Base-by-base conservation (phyloP, 2,797 vertebrate genomes). In the Liparis tanakae region DNA sequence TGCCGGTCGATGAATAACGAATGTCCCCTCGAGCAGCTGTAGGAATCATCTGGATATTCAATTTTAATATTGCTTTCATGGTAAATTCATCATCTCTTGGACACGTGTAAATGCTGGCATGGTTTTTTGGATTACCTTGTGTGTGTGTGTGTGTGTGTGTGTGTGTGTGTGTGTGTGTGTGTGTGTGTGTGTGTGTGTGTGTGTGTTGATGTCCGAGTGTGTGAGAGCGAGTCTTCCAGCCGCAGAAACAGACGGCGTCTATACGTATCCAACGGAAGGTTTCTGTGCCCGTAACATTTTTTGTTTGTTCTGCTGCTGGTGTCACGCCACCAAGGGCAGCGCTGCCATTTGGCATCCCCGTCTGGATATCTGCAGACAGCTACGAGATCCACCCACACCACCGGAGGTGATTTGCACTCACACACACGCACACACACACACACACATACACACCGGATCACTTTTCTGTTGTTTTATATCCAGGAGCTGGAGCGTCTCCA, bases 301-400 rank as follows among this genome's bases (percentile, higher is more conserved):
- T 91, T n/a, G n/a, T n/a, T n/a, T n/a, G 87, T 91, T 91, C 89
- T 85, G 84, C 74, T 71, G 61, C 81, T 56, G 67, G 76, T 91
- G 90, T 89, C 90, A 92, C 85, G 88, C 88, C 76, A 93, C 78
- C 22, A 73, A 70, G 69, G 85, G 76, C 78, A 76, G 71, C 74
- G 9, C 85, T 89, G 83, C 82, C 86, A 84, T 89, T 88, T 90
- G 76, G 74, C 57, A 73, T 85, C 79, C 65, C 87, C 88, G 84
- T 92, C 89, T 88, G 79, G 76, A 70, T 83, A 61, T 72, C 64
- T 76, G 43, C 78, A 75, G 82, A 83, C 70, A 84, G 72, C 78
- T 79, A 65, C 79, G 57, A 77, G 78, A 82, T 85, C 76, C 82
- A 82, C 85, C 72, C 85, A 71, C 22, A 46, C 37, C 39, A 74